These are phyloP conservation scores for Pyrocoelia pectoralis DNA, from an alignment of 2,888 invertebrate species.

Conservation along the genomic window DNA sequence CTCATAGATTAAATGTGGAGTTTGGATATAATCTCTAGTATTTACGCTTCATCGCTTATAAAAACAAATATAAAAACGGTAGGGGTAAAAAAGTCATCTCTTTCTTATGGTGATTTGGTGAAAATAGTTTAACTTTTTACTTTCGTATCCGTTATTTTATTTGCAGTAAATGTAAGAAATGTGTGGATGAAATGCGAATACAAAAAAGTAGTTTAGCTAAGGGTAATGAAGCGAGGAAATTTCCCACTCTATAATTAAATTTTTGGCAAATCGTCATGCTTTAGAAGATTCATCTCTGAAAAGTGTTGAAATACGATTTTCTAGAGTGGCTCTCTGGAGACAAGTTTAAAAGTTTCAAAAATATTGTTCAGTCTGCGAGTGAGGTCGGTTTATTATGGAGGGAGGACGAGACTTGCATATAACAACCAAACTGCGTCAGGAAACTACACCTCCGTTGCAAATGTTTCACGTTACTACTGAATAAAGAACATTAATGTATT, in stretches of 20 bases:
- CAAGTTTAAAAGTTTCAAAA: conserved; percentile 37
- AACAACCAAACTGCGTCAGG: conserved; percentile 22
- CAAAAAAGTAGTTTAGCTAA: conserved; percentile 9
- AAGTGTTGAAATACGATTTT: conserved; percentile 36
- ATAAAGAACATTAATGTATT: conserved; percentile 20
- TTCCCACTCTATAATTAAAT: conserved; percentile 22
- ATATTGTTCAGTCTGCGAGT: conserved; percentile 35
- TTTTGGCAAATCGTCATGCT: conserved; percentile 28
- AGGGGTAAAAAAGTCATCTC: neutral
- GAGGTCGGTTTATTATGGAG: conserved; percentile 33
- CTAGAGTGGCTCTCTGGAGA: conserved; percentile 30
- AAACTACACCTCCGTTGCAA: conserved; percentile 30
- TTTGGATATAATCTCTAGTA: neutral
- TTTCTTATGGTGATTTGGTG: conserved; percentile 11
- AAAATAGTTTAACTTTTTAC: conserved; percentile 13
- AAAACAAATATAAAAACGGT: neutral
- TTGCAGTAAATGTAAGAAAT: conserved; percentile 5
- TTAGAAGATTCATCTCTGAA: conserved; percentile 30
- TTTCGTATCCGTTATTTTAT: conserved; percentile 16
- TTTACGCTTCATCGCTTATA: conserved; percentile 1
- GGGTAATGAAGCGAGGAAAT: conserved; percentile 23
- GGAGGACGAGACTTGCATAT: conserved; percentile 34
- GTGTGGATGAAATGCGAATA: conserved; percentile 10
- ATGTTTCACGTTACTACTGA: conserved; percentile 14
- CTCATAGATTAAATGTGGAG: neutral